A percentile compares a stretch with the other conserved stretches of the same genome.
Evolutionary conservation across 1,140 invertebrate genomes (phyloP).

Genomic region (Eriocheir sinensis): DNA sequence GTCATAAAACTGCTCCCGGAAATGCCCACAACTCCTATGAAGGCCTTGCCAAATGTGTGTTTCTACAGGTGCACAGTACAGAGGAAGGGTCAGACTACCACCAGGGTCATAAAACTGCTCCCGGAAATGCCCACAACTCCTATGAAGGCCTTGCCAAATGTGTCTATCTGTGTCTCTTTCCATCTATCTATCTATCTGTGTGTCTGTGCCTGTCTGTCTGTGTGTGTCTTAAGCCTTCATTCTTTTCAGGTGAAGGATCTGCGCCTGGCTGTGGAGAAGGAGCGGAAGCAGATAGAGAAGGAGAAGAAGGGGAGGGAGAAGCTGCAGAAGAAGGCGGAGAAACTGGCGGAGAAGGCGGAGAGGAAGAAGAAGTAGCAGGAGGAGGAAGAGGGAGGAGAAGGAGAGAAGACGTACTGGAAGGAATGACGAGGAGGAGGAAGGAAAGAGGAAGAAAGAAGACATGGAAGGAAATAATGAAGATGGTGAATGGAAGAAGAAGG

Average conservation of each 20-base stretch:
- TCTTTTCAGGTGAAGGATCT: slow-evolving; percentile 61
- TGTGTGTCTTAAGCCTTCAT: not conserved
- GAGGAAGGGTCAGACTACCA: too few relatives aligned
- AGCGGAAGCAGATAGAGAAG: slow-evolving; percentile 70
- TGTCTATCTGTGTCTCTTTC: too few relatives aligned
- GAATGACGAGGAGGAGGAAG: not conserved
- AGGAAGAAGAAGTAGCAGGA: slow-evolving; percentile 63
- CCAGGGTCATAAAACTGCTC: too few relatives aligned
- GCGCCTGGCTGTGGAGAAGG: slow-evolving; percentile 69
- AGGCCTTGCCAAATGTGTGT: too few relatives aligned
- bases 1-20: too few relatives aligned
- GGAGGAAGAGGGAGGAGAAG: not conserved
- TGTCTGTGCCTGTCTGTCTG: too few relatives aligned
- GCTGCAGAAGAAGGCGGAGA: slow-evolving; percentile 72
- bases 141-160: too few relatives aligned
- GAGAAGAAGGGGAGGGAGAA: slow-evolving; percentile 73
- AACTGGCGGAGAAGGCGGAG: slow-evolving; percentile 70
- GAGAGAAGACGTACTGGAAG: not conserved
- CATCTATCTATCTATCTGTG: too few relatives aligned
- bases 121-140: too few relatives aligned
- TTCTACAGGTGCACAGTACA: too few relatives aligned
- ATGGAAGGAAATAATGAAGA: not conserved
- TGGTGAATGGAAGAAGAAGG: not conserved
- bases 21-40: too few relatives aligned
- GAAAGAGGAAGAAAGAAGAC: slow-evolving; percentile 23